A percentile compares a stretch with the other conserved stretches of the same genome.
Evolutionary conservation across 1,140 invertebrate species (phyloP).

Genomic region (Copidosoma floridanum): DNA sequence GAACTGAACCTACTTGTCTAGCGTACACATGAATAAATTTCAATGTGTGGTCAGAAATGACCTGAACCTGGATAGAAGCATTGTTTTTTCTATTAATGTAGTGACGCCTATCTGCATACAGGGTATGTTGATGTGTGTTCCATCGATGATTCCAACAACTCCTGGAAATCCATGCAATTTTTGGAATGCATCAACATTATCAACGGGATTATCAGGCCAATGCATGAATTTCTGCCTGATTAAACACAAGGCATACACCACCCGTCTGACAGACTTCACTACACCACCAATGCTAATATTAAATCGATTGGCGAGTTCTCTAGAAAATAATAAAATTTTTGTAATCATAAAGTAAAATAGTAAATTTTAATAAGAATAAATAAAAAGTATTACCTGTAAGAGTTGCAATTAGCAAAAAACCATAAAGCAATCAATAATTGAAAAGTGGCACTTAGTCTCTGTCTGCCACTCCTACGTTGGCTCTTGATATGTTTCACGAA

Average conservation of each 20-base stretch:
- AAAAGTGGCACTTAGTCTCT: too few species aligned
- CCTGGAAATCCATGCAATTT: not conserved
- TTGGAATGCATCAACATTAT: not conserved
- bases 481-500: too few species aligned
- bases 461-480: too few species aligned
- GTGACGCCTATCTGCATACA: not conserved
- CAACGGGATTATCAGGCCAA: not conserved
- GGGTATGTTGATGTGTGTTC: not conserved
- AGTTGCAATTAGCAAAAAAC: not conserved
- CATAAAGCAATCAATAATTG: not conserved
- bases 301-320: not conserved
- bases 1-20: constrained; percentile 32
- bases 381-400: not conserved
- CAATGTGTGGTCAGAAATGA: constrained; percentile 27
- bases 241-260: not conserved
- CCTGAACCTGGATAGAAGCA: constrained; percentile 9
- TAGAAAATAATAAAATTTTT: not conserved
- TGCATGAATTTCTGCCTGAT: not conserved
- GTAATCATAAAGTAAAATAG: not conserved
- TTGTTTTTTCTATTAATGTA: not conserved
- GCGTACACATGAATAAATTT: constrained; percentile 29
- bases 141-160: not conserved
- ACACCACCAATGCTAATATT: not conserved
- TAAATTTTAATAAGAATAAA: too few species aligned
- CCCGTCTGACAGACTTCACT: not conserved